Evolutionary conservation across 2,797 vertebrate species (phyloP).

Genomic region (Pristis pectinata): DNA sequence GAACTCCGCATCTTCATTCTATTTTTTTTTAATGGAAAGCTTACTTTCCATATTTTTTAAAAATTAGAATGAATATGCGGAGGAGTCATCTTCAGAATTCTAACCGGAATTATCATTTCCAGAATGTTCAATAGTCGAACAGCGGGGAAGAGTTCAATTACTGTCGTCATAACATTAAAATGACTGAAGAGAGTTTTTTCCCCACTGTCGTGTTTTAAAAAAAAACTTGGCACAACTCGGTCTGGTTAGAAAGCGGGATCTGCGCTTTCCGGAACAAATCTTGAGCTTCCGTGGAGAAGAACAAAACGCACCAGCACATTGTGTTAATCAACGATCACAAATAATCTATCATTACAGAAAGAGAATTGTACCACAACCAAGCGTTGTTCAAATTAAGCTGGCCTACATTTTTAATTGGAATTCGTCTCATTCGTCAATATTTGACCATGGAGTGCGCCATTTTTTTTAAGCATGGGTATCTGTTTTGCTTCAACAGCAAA

Average conservation of each 20-base stretch:
- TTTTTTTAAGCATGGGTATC: not conserved
- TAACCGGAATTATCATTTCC: not conserved
- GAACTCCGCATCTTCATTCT: not conserved
- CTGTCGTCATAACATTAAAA: slow-evolving; percentile 7
- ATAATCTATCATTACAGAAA: not conserved
- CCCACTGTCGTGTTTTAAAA: not conserved
- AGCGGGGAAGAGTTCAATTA: not conserved
- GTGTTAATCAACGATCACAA: not conserved
- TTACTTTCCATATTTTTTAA: slow-evolving; percentile 1
- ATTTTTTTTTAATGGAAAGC: not conserved
- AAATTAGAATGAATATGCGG: not conserved
- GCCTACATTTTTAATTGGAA: not conserved
- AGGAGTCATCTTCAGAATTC: not conserved
- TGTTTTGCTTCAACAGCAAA: not conserved
- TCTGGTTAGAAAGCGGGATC: not conserved
- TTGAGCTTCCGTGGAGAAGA: not conserved
- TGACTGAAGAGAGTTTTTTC: not conserved
- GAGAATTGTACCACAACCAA: not conserved
- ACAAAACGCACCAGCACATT: not conserved
- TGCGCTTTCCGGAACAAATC: slow-evolving; percentile 10
- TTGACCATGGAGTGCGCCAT: not conserved
- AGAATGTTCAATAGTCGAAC: not conserved
- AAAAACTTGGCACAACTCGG: not conserved
- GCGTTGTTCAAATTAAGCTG: not conserved
- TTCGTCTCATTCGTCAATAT: not conserved